phyloP scores from a whole-genome alignment of 2,888 invertebrate genomes.

The Tribolium freemani region DNA sequence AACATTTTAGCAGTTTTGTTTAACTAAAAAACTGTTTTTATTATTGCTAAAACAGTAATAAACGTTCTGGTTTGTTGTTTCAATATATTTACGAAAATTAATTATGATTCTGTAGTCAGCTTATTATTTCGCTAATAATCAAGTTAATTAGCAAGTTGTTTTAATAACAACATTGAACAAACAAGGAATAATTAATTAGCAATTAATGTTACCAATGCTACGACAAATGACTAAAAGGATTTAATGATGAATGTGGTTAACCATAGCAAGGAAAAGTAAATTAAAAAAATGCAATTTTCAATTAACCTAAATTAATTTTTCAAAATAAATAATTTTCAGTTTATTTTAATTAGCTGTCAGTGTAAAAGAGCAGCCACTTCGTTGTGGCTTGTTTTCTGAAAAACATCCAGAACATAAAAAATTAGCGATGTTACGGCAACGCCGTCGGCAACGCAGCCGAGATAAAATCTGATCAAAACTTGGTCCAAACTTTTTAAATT shows the following conservation, averaged over 20 bases:
- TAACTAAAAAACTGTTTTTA: no score
- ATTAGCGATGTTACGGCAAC: not conserved
- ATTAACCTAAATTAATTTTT: no score
- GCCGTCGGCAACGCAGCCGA: not conserved
- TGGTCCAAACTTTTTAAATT: slow-evolving; percentile 14
- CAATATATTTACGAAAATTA: not conserved
- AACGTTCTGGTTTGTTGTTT: not conserved
- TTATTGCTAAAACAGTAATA: not conserved
- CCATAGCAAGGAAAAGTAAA: no score
- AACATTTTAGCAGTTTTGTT: not conserved
- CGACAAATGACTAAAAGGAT: not conserved
- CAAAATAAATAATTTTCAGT: no score
- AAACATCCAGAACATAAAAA: not conserved
- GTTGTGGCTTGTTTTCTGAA: no score
- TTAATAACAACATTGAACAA: not conserved
- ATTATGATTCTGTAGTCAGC: not conserved
- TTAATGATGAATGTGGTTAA: not conserved
- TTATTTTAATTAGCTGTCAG: no score
- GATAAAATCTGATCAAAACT: slow-evolving; percentile 19
- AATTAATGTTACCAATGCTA: not conserved
- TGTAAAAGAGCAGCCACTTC: no score
- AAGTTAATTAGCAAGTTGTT: not conserved
- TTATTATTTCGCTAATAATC: not conserved
- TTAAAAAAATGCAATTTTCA: no score
- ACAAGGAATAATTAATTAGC: not conserved